Evolutionary conservation across 2,797 vertebrate species (phyloP).

Genomic region (Brachymystax lenok): DNA sequence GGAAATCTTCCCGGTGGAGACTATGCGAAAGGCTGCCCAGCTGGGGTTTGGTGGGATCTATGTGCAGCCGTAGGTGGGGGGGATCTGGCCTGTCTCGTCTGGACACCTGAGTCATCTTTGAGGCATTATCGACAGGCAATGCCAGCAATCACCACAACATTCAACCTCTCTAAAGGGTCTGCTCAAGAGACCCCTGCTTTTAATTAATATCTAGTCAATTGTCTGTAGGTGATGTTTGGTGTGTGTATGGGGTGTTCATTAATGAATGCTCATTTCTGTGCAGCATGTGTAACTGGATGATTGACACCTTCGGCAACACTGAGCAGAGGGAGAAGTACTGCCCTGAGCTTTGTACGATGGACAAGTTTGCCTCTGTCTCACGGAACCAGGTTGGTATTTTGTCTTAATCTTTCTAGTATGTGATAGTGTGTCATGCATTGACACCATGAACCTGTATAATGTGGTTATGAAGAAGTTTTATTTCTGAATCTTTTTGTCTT

Average conservation of each 20-base stretch:
- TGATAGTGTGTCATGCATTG: not conserved
- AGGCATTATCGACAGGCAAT: constrained; percentile 91
- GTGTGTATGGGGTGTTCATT: not conserved
- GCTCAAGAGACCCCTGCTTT: not conserved
- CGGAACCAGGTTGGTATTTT: constrained; percentile 87
- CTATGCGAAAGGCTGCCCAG: constrained; percentile 87
- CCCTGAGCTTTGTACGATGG: constrained; percentile 90
- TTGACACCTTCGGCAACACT: constrained; percentile 87
- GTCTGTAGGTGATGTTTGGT: not conserved
- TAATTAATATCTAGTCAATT: not conserved
- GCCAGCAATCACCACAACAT: not conserved
- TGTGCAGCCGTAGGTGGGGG: constrained; percentile 87
- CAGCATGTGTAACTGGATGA: constrained; percentile 99
- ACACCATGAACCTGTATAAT: not conserved
- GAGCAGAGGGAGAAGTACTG: constrained; percentile 88
- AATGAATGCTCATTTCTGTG: constrained; percentile 21
- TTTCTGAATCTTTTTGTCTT: not conserved
- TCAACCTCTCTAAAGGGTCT: not conserved
- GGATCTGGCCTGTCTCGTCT: constrained; percentile 93
- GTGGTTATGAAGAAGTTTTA: not conserved
- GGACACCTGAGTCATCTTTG: constrained; percentile 93
- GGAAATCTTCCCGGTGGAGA: constrained; percentile 92
- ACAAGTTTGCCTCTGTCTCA: constrained; percentile 96
- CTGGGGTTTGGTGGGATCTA: constrained; percentile 95
- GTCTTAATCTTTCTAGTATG: not conserved